Evolutionary conservation across 2,888 invertebrate species (phyloP), one percentile per base, ranked within the genome.

Genomic region (Aleiodes leptofemur): DNA sequence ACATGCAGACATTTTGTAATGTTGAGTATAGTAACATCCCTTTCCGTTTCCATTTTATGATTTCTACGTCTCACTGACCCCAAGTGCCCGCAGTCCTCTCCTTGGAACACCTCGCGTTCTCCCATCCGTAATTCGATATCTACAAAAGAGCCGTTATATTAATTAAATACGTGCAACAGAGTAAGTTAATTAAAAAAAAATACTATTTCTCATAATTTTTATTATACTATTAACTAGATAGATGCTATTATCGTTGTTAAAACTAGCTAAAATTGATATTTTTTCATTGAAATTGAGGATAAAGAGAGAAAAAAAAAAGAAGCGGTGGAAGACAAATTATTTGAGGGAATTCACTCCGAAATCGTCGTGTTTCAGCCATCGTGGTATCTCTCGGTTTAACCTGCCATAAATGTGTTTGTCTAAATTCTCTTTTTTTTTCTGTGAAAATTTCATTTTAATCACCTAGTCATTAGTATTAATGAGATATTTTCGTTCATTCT

Each of bases 151-250:
- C 84, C 81, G 79, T 85, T 73, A 70, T 74, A 87, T 82, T 87
- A 83, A 84, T 80, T 81, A 85, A 83, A 81, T 84, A 88, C 85
- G 86, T 88, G 87, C 82, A 82, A 83, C 80, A 73, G 85, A 84
- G 88, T 88, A 86, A 88, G 88, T 84, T 57, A 75, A 57, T 64
- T 55, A 43, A 74, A 9, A 29, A 72, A 74, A 11, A 29, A 72
- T n/a, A 57, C 23, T 68, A 4, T 13, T 51, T 53, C 13, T 16
- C 31, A 38, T 43, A 38, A 9, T 14, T 64, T 29, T 34, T 13
- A 38, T 23, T 31, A 29, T 59, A 61, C 14, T 11, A 23, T 38
- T 6, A 51, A 50, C 8, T 31, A 29, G 8, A 11, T 14, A 5
- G 5, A 7, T 6, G n/a, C 5, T 13, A 34, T 57, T 29, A 34